Base-by-base conservation (phyloP, 2,797 vertebrate genomes). In the Kryptopterus vitreolus region DNA sequence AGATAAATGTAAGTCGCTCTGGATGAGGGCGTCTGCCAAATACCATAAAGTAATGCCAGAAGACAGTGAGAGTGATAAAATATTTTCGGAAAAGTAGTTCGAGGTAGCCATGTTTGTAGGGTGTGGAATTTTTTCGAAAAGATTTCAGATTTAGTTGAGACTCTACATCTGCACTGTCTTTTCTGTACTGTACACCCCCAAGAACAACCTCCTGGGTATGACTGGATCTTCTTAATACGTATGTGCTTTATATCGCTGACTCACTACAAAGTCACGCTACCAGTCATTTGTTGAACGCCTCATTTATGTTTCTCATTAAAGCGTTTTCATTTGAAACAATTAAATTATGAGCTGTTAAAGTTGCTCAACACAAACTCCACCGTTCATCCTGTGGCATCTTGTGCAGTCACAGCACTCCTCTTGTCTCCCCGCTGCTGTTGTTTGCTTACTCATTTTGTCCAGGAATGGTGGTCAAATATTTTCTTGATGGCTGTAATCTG, bases 401-500 rank as follows among this genome's bases (percentile, higher is more conserved):
- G 43, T 58, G 57, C 66, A 73, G 55, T 26, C 35, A 55, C 33
- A 61, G 7, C 63, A 46, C 50, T 31, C 6, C 52, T 31, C 6
- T 31, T 16, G 22, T 61, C 58, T 72, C 48, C 69, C 50, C 18
- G 10, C 69, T 11, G 1, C 26, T 48, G n/a, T 71, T 72, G 69
- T 74, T 80, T 80, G 61, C 73, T 53, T 71, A 53, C 70, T 83
- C 62, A 81, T 82, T 78, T 76, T 82, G 13, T n/a, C 31, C 29
- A 33, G 72, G 78, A 82, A 81, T 79, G 72, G 66, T 63, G 75
- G 35, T 59, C 29, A 52, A 82, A 84, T 74, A 78, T 75, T 81
- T 82, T 81, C 76, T 65, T 84, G 78, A 84, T 83, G 50, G 81
- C 55, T 82, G 57, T 76, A 84, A 80, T 83, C 74, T 76, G 13